A percentile compares a stretch with the other conserved stretches of the same genome.
These are phyloP conservation scores for Echinarachnius parma DNA, from an alignment of 53 echinoderm and acorn worm genomes.

Conservation along the genomic window DNA sequence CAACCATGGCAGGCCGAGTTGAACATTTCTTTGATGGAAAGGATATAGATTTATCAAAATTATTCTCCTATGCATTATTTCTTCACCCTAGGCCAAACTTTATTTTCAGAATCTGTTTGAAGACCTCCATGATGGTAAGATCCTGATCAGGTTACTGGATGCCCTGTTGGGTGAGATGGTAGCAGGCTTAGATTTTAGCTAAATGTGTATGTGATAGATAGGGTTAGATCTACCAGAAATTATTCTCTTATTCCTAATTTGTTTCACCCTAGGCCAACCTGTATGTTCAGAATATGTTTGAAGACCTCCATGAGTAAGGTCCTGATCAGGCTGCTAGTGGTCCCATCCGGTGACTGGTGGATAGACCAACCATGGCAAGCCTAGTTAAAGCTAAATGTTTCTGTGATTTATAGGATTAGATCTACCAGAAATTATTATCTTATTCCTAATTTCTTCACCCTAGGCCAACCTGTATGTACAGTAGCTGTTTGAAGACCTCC, in stretches of 20 bases:
- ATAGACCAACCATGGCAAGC: conserved; percentile 67
- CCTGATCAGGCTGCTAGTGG: conserved; percentile 77
- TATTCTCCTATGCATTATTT: background rate
- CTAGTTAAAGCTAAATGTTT: too few species aligned
- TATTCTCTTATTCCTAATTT: too few species aligned
- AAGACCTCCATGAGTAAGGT: conserved; percentile 81
- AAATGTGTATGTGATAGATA: conserved; percentile 79
- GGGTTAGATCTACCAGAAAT: too few species aligned
- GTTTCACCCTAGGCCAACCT: conserved; percentile 57
- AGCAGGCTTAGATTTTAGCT: conserved; percentile 69
- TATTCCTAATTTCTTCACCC: background rate
- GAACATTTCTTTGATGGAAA: too few species aligned
- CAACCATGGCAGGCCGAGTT: conserved; percentile 76
- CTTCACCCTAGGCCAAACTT: conserved; percentile 54
- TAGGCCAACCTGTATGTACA: conserved; percentile 72
- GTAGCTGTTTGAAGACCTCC: conserved; percentile 78
- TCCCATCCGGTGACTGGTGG: conserved; percentile 83
- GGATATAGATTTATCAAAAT: too few species aligned
- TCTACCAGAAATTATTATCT: background rate
- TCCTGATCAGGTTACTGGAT: conserved; percentile 78
- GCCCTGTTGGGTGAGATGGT: conserved; percentile 81
- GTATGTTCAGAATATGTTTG: conserved; percentile 75
- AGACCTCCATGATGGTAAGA: conserved; percentile 86
- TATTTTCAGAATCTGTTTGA: conserved; percentile 76
- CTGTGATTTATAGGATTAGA: too few species aligned